Percentiles rank a stretch among this genome's conserved stretches.
phyloP scores from a whole-genome alignment of 2,888 invertebrate species.

The Cosmorhoe ocellata region DNA sequence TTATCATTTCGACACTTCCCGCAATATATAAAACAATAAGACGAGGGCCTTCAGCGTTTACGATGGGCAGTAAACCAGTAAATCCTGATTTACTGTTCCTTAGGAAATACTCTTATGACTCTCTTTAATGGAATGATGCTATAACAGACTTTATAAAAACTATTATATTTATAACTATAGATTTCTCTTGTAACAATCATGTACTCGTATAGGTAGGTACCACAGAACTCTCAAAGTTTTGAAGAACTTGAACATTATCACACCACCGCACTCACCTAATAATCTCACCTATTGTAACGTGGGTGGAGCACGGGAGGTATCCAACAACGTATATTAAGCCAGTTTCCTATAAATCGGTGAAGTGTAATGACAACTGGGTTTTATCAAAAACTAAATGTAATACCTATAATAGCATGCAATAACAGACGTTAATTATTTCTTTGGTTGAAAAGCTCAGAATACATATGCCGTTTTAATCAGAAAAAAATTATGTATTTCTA shows the following conservation, averaged over 20 bases:
- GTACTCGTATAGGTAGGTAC: too few species aligned
- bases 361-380: too few species aligned
- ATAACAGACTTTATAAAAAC: too few species aligned
- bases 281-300: not conserved
- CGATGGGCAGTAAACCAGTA: constrained; percentile 44
- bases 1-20: constrained; percentile 34
- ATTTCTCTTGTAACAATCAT: too few species aligned
- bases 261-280: not conserved
- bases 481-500: too few species aligned
- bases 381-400: too few species aligned
- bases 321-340: not conserved
- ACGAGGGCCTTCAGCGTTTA: constrained; percentile 45
- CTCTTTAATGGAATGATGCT: constrained; percentile 24
- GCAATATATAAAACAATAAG: constrained; percentile 36
- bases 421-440: too few species aligned
- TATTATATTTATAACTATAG: too few species aligned
- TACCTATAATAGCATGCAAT: too few species aligned
- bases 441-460: too few species aligned
- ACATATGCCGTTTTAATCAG: too few species aligned
- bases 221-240: not conserved
- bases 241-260: not conserved
- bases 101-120: constrained; percentile 35
- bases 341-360: too few species aligned
- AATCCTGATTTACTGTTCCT: constrained; percentile 44
- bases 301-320: not conserved